Percentiles rank a stretch among this genome's conserved stretches.
phyloP scores from a whole-genome alignment of 92 coral and sea anemone genomes.

The Zoanthus sociatus region DNA sequence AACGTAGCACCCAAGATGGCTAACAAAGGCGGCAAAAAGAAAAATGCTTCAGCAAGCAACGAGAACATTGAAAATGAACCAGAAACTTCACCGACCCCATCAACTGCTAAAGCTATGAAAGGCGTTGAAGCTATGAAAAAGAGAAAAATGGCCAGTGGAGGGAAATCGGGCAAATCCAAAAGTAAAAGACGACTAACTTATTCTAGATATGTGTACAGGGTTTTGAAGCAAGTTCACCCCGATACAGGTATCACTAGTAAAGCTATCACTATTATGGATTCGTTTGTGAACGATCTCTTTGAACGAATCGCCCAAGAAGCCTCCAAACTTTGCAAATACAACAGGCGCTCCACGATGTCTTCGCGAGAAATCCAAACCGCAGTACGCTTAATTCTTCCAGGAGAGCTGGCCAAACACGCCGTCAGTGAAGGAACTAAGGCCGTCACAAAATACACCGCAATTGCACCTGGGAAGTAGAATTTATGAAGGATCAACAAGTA shows the following conservation, averaged over 20 bases:
- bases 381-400: conserved; percentile 2
- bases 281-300: conserved; percentile 39
- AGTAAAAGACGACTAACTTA: background rate
- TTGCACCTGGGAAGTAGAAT: background rate
- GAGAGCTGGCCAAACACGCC: conserved; percentile 23
- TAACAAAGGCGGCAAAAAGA: conserved; percentile 8
- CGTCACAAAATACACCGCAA: conserved; percentile 20
- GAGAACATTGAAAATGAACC: background rate
- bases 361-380: conserved; percentile 35
- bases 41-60: background rate
- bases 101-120: background rate
- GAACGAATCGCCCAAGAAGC: conserved; percentile 21
- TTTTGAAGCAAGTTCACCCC: conserved; percentile 30
- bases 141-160: background rate
- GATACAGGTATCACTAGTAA: conserved; percentile 20
- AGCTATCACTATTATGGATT: conserved; percentile 37
- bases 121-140: background rate
- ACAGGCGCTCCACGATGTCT: conserved; percentile 8
- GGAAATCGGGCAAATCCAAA: background rate
- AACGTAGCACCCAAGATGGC: background rate
- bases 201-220: background rate
- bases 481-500: background rate
- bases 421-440: conserved; percentile 44
- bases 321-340: conserved; percentile 11
- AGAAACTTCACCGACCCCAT: background rate